Evolutionary conservation across 2,888 invertebrate species (phyloP).

Genomic region (Ptycholaimellus sp.): DNA sequence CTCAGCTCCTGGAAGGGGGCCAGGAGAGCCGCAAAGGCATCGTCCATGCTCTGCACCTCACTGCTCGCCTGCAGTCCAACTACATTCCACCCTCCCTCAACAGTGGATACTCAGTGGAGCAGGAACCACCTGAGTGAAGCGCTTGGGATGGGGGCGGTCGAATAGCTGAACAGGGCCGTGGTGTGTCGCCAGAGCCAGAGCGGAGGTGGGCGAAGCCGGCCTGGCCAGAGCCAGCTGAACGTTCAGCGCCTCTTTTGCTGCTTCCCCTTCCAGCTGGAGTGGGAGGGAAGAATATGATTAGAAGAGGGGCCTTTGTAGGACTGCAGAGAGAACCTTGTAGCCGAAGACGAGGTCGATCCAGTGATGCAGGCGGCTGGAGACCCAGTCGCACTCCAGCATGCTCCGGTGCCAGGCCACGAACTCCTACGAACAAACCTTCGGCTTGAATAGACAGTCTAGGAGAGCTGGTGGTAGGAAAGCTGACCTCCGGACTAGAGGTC

Average conservation of each 20-base stretch:
- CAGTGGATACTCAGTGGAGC: not conserved
- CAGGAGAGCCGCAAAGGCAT: not conserved
- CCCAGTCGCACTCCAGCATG: slow-evolving; percentile 63
- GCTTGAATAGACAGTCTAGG: too few species aligned
- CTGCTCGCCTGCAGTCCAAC: too few species aligned
- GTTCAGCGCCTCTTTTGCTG: slow-evolving; percentile 83
- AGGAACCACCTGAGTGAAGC: slow-evolving; percentile 1
- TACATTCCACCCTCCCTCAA: too few species aligned
- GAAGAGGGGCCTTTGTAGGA: too few species aligned
- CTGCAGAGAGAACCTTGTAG: slow-evolving; percentile 39
- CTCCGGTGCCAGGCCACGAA: slow-evolving; percentile 71
- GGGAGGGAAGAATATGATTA: not conserved
- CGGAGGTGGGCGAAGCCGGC: too few species aligned
- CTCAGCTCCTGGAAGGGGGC: slow-evolving; percentile 4
- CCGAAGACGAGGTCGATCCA: slow-evolving; percentile 98
- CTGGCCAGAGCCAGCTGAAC: slow-evolving; percentile 65
- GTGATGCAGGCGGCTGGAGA: slow-evolving; percentile 69
- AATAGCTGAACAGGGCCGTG: slow-evolving; percentile 76
- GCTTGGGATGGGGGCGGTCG: slow-evolving; percentile 53
- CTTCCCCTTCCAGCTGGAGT: slow-evolving; percentile 51
- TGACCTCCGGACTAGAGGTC: slow-evolving; percentile 62
- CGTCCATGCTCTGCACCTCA: too few species aligned
- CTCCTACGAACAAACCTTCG: too few species aligned
- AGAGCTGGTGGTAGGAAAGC: too few species aligned
- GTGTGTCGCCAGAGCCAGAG: too few species aligned